These are phyloP conservation scores for Scaeva pyrastri DNA, from an alignment of 2,888 invertebrate genomes.

Conservation along the genomic window DNA sequence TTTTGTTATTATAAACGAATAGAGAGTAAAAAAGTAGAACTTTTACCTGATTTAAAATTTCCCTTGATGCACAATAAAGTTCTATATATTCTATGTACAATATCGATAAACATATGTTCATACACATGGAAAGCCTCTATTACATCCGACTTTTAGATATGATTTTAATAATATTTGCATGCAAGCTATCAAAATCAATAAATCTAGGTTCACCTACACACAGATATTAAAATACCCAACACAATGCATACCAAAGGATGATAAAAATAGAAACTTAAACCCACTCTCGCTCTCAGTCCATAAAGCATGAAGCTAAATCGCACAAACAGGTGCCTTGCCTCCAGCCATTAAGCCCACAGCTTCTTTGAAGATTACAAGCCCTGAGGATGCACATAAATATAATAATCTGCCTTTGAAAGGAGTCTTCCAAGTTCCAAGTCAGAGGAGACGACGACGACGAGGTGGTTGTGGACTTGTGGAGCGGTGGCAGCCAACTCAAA, in stretches of 20 bases:
- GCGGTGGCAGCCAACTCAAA: constrained; percentile 1
- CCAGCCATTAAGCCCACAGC: neutral
- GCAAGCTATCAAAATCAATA: constrained; percentile 4
- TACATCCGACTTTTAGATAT: neutral
- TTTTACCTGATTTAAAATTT: neutral
- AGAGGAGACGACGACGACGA: no score
- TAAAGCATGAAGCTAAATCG: neutral
- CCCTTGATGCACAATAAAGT: neutral
- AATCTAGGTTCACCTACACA: neutral
- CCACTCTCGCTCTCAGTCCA: neutral
- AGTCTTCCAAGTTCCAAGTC: neutral
- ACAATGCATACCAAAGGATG: neutral
- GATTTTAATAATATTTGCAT: neutral
- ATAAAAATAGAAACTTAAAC: neutral
- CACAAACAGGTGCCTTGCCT: constrained; percentile 18
- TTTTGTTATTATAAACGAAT: neutral
- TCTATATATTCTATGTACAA: neutral
- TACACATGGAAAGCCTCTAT: neutral
- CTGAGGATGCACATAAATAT: neutral
- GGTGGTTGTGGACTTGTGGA: no score
- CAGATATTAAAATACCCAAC: neutral
- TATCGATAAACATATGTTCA: neutral
- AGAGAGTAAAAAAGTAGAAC: neutral
- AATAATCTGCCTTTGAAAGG: neutral
- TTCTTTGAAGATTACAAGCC: neutral